Base-by-base conservation (phyloP, 2,797 vertebrate genomes). In the Potorous gilbertii region DNA sequence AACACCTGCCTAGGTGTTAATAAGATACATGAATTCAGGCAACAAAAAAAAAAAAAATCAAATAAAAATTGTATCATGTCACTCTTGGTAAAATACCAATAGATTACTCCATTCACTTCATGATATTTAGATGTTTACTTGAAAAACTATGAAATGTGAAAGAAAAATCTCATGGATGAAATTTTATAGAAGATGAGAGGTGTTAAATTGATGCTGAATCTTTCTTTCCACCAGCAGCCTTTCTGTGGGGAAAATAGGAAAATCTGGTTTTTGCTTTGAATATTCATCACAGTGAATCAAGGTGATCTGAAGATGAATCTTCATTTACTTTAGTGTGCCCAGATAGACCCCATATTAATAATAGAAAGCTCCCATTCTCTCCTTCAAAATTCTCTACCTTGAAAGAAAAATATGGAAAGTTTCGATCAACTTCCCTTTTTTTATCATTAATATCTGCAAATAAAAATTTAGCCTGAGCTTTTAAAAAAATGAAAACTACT, bases 11-110 rank as follows among this genome's bases (percentile, higher is more conserved):
- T 97, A 56, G 81, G 81, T 96, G 95, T 95, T 97, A 97, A 97
- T 97, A 97, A 97, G 96, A 97, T 96, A 94, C 57, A 96, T 97
- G 93, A 94, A 94, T 97, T 97, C 96, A 93, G 97, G 40, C n/a
- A 56, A 95, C 74, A 97, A 96, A 50, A 95, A 87, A 96, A 97
- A 96, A 50, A 95, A 87, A 96, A 57, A 57, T 12, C 52, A 93
- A 96, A 92, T 91, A 94, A 96, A 97, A 97, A 97, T 91, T 95
- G 31, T 90, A 90, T 96, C 93, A 1, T 95, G 40, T 90, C 92
- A 96, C 3, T 96, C 95, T 96, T 93, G 90, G 95, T 95, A 96
- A 96, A 97, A 94, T 92, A 93, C 28, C 55, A 95, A 93, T 55
- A 94, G 52, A 95, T 11, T 62, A 93, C 40, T 94, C 34, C 95